Evolutionary conservation across 2,797 vertebrate species (phyloP), one percentile per base, ranked within the genome.

Genomic region (Paratrypauchen microcephalus): DNA sequence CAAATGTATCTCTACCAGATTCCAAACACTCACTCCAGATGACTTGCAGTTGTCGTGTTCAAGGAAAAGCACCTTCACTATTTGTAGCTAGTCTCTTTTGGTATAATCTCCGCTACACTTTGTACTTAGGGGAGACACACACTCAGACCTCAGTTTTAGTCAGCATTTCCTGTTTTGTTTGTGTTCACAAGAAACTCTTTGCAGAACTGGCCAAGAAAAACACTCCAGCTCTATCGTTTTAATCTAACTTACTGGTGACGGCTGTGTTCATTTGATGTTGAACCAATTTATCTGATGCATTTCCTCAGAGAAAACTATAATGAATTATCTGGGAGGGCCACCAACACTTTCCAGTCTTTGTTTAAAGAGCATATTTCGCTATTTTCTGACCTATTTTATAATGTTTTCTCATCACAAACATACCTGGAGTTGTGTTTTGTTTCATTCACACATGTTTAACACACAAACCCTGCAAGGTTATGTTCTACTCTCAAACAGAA

Each of bases 251-350:
- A 61, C 48, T 15, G 21, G 39, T 50, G 15, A 50, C 26, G 21
- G 70, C 32, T 21, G 30, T 65, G 68, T 59, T 23, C 0, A 63
- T 74, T 70, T 63, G 59, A 83, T 50, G 50, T 67, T 72, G 36
- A 5, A 21, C 13, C 12, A 4, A 50, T 74, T 82, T 65, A 74
- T 85, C 70, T 72, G 70, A 71, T 79, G 72, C 21, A 65, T 66
- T 80, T 73, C 32, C 13, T 65, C 32, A 12, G 59, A 66, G 55
- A 68, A 39, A 32, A 41, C 55, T 60, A n/a, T 39, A 69, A 56
- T 71, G 47, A 66, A 48, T 15, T 55, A 47, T 24, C 24, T 12
- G 8, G 15, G 6, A 70, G 1, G 2, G 58, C 65, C 30, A 75
- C 24, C 41, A 59, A 73, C n/a, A 28, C 19, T 7, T 26, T 57